Base-by-base conservation (phyloP, 1,140 invertebrate genomes). In the Calephelis nemesis region DNA sequence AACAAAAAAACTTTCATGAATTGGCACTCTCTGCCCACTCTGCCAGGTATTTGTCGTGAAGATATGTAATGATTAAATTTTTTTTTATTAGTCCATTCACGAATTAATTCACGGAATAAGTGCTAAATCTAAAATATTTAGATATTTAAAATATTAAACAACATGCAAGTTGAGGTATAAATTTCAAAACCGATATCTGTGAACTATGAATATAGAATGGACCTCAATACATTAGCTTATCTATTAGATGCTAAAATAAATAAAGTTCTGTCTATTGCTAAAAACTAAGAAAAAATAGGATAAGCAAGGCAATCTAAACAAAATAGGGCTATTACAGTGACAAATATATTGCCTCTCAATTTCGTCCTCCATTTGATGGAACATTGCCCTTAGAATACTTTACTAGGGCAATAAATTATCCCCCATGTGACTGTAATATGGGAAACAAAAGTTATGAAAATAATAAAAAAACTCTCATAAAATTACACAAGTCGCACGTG, bases 361-460 rank as follows among this genome's bases (percentile, higher is more conserved):
- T 58, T 58, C 19, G 52, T 58, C 52, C 52, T 58, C 52, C 19
- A 58, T 58, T 58, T 58, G 52, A 58, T 58, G 52, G 52, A 58
- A 58, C 52, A 58, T 39, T 39, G 19, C 52, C 52, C 52, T 58
- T 30, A 39, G 52, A 58, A 58, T 58, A 58, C 19, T 58, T 58
- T 58, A 58, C 19, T 8, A 6, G 30, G 6, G 54, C 30, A 40
- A 60, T 60, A 60, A 60, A 60, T 60, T 60, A 60, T 60, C 5
- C 54, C 39, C 54, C 54, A 60, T 60, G 54, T 60, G 54, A 60
- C 54, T 60, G 54, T 60, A 12, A 60, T 60, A 40, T 60, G 30
- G 39, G 11, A 39, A 60, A 60, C 54, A 60, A 60, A 60, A 60
- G 54, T 60, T 60, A 60, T 60, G 54, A 60, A 60, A 60, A 60